A percentile compares a stretch with the other conserved stretches of the same genome.
These are phyloP conservation scores for Drosophila lini DNA, from an alignment of 1,140 invertebrate genomes.

Conservation along the genomic window DNA sequence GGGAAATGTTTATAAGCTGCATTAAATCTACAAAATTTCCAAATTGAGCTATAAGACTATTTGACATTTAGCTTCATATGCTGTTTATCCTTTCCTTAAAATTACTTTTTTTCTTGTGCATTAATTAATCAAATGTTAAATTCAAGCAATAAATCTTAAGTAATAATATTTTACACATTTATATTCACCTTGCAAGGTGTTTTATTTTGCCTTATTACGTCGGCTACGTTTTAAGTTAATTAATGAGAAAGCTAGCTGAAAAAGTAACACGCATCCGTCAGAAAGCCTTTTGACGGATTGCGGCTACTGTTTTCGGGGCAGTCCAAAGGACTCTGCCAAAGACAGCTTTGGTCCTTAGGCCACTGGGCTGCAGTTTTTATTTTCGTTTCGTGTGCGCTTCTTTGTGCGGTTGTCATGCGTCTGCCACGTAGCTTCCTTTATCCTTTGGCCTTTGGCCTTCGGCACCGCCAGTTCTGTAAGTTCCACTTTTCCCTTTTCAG, in stretches of 20 bases:
- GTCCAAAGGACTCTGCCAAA: conserved; percentile 30
- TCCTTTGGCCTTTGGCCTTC: conserved; percentile 10
- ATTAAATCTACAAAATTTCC: background rate
- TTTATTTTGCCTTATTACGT: background rate
- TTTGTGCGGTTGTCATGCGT: conserved; percentile 68
- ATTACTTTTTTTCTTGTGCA: background rate
- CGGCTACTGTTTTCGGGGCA: conserved; percentile 19
- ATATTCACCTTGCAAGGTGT: background rate
- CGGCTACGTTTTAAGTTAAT: conserved; percentile 1
- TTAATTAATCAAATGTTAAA: background rate
- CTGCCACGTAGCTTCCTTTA: conserved; percentile 39
- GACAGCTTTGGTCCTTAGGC: conserved; percentile 24
- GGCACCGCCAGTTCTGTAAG: background rate
- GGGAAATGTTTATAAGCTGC: background rate
- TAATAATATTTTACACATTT: background rate
- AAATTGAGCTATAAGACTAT: background rate
- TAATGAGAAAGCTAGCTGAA: conserved; percentile 4
- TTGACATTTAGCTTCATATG: background rate
- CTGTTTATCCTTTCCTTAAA: too few relatives aligned
- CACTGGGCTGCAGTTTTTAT: conserved; percentile 59
- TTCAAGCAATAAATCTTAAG: background rate
- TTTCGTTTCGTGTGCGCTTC: conserved; percentile 51
- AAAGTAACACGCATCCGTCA: conserved; percentile 14
- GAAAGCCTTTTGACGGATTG: conserved; percentile 7
- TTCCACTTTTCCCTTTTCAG: background rate